Conservation (phyloP, 64 coral and sea anemone genomes). For the Porites australiensis region DNA sequence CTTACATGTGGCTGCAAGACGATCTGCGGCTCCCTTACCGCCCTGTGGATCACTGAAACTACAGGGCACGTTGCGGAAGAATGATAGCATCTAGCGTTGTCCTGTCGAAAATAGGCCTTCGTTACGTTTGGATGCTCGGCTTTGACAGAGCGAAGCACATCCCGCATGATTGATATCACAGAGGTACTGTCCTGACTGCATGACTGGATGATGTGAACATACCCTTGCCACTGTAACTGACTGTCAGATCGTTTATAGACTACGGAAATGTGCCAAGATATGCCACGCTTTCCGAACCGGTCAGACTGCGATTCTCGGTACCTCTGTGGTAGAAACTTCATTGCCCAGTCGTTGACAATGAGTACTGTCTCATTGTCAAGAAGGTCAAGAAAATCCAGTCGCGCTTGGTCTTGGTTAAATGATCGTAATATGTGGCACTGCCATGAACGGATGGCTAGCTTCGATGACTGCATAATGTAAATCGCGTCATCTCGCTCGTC, state of each 20-base stretch:
- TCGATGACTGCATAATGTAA: no score
- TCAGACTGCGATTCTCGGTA: no score
- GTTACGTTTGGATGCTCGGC: neutral
- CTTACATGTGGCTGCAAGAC: neutral
- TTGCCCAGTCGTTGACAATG: conserved; percentile 14
- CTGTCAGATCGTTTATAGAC: neutral
- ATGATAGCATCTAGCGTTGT: neutral
- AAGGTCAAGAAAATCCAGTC: conserved; percentile 1
- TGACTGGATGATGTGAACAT: no score
- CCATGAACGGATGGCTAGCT: neutral
- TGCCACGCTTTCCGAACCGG: neutral
- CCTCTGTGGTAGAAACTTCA: neutral
- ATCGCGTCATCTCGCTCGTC: no score
- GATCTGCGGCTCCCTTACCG: neutral
- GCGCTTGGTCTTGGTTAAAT: conserved; percentile 27
- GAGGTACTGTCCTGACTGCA: no score
- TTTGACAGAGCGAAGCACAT: no score
- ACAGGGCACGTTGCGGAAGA: no score
- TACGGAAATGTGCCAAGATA: neutral
- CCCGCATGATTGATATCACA: no score
- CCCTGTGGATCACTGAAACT: no score
- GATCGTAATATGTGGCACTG: conserved; percentile 27
- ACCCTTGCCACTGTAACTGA: no score
- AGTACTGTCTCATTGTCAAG: neutral
- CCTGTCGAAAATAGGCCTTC: neutral